Conservation (phyloP, 2,888 invertebrate genomes). For the Emmelina monodactyla region DNA sequence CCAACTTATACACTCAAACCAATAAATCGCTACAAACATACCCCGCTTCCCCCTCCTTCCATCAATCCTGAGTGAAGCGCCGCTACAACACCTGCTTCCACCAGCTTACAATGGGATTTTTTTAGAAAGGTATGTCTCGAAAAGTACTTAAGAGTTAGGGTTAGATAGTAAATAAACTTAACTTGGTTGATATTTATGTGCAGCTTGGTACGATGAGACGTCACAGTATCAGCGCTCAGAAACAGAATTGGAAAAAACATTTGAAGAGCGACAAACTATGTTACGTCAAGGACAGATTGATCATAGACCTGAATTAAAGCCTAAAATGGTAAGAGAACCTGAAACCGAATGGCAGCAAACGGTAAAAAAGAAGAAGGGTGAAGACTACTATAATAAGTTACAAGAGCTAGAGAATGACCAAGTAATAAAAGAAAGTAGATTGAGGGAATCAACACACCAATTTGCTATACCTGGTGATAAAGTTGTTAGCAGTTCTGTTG, state of each 20-base stretch:
- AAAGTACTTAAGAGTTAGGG: constrained; percentile 14
- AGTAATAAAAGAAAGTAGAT: constrained; percentile 79
- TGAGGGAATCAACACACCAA: constrained; percentile 81
- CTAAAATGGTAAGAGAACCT: constrained; percentile 74
- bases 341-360: constrained; percentile 87
- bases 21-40: constrained; percentile 40
- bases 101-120: constrained; percentile 50
- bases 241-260: constrained; percentile 86
- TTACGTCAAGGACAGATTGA: constrained; percentile 72
- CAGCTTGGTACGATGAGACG: constrained; percentile 93
- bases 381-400: constrained; percentile 83
- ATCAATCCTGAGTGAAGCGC: constrained; percentile 33
- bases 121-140: constrained; percentile 48
- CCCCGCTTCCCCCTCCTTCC: constrained; percentile 24
- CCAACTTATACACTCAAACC: constrained; percentile 35
- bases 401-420: constrained; percentile 87
- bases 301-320: constrained; percentile 69
- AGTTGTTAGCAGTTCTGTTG: constrained; percentile 75
- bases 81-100: constrained; percentile 55
- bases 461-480: constrained; percentile 87
- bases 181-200: constrained; percentile 19
- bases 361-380: constrained; percentile 81
- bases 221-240: constrained; percentile 84
- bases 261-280: constrained; percentile 81
- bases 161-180: constrained; percentile 2